Percentiles rank a stretch among this genome's conserved stretches.
phyloP scores from a whole-genome alignment of 1,140 invertebrate species.

The Meloidogyne exigua region DNA sequence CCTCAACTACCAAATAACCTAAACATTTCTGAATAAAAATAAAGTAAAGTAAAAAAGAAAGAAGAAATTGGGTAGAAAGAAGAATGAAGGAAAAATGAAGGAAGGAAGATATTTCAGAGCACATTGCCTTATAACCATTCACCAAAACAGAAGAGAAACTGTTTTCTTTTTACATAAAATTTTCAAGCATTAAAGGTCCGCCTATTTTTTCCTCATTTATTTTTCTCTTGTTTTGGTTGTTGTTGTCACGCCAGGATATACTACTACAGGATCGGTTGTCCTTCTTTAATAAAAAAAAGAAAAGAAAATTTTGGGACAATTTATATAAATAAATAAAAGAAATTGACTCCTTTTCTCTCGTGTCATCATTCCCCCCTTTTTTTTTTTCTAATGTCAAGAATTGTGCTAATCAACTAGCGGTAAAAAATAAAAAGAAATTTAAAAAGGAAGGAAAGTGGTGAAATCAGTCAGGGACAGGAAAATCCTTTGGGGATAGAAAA shows the following conservation, averaged over 20 bases:
- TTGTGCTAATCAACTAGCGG: neutral
- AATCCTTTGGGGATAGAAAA: neutral
- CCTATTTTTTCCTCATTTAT: conserved; percentile 2
- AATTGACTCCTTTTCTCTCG: neutral
- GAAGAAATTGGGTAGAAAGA: neutral
- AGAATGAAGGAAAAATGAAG: neutral
- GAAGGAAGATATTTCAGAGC: neutral
- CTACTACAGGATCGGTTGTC: neutral
- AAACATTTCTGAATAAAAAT: neutral
- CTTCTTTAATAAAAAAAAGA: too few relatives aligned
- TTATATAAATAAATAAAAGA: neutral
- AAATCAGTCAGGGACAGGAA: conserved; percentile 1
- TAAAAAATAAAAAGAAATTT: neutral
- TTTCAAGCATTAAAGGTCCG: neutral
- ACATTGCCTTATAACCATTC: neutral
- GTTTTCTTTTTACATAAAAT: neutral
- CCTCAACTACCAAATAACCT: too few relatives aligned
- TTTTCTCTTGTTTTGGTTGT: conserved; percentile 1
- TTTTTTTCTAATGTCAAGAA: neutral
- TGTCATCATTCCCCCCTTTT: neutral
- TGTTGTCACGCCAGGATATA: conserved; percentile 1
- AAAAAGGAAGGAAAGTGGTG: neutral
- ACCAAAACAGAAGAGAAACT: neutral
- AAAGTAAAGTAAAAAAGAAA: too few relatives aligned
- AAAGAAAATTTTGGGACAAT: neutral